A percentile compares a stretch with the other conserved stretches of the same genome.
phyloP scores from a whole-genome alignment of 2,888 invertebrate species.

The Eumerus sabulonum region DNA sequence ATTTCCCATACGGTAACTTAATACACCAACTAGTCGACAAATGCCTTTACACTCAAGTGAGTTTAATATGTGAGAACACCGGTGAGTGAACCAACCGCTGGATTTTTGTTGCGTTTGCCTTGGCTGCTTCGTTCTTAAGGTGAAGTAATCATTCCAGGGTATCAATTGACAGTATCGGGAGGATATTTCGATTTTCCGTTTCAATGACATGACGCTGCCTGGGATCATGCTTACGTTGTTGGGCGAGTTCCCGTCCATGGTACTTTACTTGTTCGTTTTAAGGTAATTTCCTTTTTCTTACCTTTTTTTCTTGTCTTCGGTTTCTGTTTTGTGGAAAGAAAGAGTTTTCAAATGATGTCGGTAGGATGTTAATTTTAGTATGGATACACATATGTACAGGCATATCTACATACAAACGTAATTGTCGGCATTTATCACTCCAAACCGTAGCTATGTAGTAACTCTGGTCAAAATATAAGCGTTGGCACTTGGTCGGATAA shows the following conservation, averaged over 20 bases:
- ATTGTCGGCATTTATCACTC: no score
- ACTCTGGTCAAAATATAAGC: no score
- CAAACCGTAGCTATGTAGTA: no score
- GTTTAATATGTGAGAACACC: conserved; percentile 66
- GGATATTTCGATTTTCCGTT: conserved; percentile 70
- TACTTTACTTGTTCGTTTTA: conserved; percentile 13
- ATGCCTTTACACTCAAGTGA: conserved; percentile 69
- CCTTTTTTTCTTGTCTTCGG: no score
- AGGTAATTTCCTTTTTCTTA: no score
- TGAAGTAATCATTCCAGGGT: conserved; percentile 60
- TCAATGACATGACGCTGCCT: conserved; percentile 52
- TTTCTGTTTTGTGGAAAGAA: no score
- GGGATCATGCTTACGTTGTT: conserved; percentile 33
- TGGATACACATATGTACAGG: no score
- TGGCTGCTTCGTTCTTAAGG: conserved; percentile 44
- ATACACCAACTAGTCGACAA: conserved; percentile 67
- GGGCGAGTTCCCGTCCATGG: conserved; percentile 31
- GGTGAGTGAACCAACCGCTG: conserved; percentile 67
- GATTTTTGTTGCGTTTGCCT: conserved; percentile 61
- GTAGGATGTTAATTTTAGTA: no score
- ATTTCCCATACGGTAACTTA: conserved; percentile 60
- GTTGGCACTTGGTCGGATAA: no score
- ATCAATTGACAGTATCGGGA: conserved; percentile 68
- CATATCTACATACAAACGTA: no score
- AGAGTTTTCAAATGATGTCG: no score